Base-by-base conservation (phyloP, 2,797 vertebrate species). In the Zonotrichia albicollis region DNA sequence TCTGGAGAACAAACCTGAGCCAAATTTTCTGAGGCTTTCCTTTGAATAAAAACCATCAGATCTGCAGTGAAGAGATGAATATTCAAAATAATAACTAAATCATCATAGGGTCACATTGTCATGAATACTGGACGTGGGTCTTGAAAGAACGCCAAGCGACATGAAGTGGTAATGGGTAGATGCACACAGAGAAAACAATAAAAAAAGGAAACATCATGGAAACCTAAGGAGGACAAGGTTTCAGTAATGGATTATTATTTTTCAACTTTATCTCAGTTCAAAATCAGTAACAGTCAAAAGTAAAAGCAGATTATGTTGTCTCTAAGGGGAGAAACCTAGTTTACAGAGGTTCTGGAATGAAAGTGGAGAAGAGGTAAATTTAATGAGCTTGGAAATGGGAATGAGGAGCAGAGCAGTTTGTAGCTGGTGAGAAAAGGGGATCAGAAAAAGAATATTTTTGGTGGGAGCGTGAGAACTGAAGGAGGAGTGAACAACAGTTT, bases 401-500 rank as follows among this genome's bases (percentile, higher is more conserved):
- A 81, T 58, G 21, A 88, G 58, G 48, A 95, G 25, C 25, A 73
- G 55, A 92, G 54, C 22, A 61, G 50, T 65, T 74, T 83, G 54
- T 92, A 75, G 38, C 60, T 91, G 48, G 40, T 79, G 71, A 84
- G 83, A 91, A 88, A 62, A 90, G 10, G 53, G 60, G 67, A 73
- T 84, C 80, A 91, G 73, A 81, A 88, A 66, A 94, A 54, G n/a
- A 64, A 60, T 42, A 17, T 2, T 90, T 91, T 79, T 83, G 57
- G 66, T 93, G 80, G 62, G n/a, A 95, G 62, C 6, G 0, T 60
- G 76, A 94, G 62, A 90, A 94, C 60, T 78, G 85, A 94, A 86
- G 73, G 87, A 91, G 87, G 79, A 95, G 64, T 65, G 84, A 95
- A 76, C 43, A 89, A 76, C 75, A 51, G 54, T 89, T 74, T 92